phyloP scores from a whole-genome alignment of 2,888 invertebrate genomes.

The Oconnorella tubifera region DNA sequence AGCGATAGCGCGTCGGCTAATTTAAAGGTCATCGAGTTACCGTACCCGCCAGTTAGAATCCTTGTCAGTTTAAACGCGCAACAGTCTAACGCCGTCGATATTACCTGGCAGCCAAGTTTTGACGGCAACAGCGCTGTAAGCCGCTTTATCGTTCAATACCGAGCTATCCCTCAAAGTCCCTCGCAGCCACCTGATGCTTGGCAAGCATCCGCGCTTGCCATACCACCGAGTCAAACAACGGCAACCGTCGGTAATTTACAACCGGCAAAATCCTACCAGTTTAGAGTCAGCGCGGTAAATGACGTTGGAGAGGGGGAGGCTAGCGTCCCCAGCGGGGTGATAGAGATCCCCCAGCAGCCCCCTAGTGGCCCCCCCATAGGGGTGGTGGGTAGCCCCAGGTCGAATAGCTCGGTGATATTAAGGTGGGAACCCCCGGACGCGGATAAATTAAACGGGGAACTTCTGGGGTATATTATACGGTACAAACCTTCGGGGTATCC shows the following conservation, averaged over 20 bases:
- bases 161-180: conserved; percentile 34
- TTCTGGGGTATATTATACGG: conserved; percentile 85
- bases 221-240: conserved; percentile 56
- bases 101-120: conserved; percentile 92
- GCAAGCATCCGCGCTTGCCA: not conserved
- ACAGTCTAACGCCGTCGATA: conserved; percentile 77
- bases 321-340: conserved; percentile 74
- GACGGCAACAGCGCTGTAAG: conserved; percentile 94
- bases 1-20: conserved; percentile 84
- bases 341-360: conserved; percentile 90
- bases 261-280: conserved; percentile 93
- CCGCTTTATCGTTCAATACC: conserved; percentile 81
- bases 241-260: conserved; percentile 66
- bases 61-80: conserved; percentile 75
- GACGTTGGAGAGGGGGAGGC: conserved; percentile 90
- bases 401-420: conserved; percentile 90
- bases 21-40: conserved; percentile 86
- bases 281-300: conserved; percentile 93
- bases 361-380: conserved; percentile 93
- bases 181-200: not conserved
- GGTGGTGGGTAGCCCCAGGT: conserved; percentile 88
- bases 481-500: conserved; percentile 88
- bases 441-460: conserved; percentile 90
- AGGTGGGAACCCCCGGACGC: conserved; percentile 93
- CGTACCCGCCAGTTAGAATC: conserved; percentile 85